Base-by-base conservation (phyloP, 2,888 invertebrate genomes). In the Acanthosoma haemorrhoidale region DNA sequence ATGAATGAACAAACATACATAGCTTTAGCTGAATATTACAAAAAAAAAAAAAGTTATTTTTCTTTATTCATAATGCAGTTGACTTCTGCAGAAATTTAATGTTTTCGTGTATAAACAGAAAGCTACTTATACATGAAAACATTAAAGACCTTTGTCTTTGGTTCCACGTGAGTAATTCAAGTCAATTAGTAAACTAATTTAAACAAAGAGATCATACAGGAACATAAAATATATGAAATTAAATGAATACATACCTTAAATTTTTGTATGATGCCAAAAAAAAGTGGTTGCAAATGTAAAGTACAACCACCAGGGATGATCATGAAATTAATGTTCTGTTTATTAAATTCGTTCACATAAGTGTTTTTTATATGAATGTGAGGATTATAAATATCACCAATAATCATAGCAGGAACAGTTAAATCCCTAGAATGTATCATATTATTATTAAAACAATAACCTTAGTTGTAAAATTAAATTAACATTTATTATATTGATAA, bases 271-370 rank as follows among this genome's bases (percentile, higher is more conserved):
- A 73, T 58, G 1, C 69, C 69, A 58, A 72, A 70, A 11, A 51
- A 41, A 21, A 64, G 43, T 8, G 74, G 74, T 3, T 70, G 68
- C 31, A 74, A 67, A 31, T 67, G 69, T 16, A 71, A 73, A 9
- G 70, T 68, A 39, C 74, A 74, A 29, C 74, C 74, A 1, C 34
- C 68, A 1, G 74, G 74, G 18, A 73, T 74, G 6, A 71, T 34
- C 31, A 59, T 63, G 13, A 38, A 16, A 32, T 64, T 41, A 25
- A 72, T 38, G 15, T 69, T 43, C 36, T 58, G 13, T 11, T 68
- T 32, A 11, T 3, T 5, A 8, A 61, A 15, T 11, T 41, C 38
- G 18, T 66, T 18, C 4, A 21, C 11, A 18, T 34, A 31, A 2
- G 21, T 18, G 43, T 41, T 51, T 63, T 51, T 64, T 6, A 73